Evolutionary conservation across 2,888 invertebrate species (phyloP).

Genomic region (Lithophane socia): DNA sequence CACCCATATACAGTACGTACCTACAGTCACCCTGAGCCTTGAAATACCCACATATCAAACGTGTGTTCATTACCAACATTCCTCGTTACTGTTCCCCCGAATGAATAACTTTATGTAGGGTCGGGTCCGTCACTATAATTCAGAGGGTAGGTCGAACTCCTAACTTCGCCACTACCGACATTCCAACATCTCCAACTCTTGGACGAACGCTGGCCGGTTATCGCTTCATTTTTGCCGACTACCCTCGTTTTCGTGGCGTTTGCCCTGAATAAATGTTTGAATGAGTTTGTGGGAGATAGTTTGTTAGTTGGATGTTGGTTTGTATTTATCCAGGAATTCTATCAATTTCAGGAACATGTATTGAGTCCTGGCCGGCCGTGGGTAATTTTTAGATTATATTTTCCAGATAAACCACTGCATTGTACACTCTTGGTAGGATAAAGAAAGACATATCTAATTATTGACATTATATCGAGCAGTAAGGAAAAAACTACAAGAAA

Average conservation of each 20-base stretch:
- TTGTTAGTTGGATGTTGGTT: conserved; percentile 36
- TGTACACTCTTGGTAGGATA: background rate
- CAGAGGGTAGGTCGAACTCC: conserved; percentile 40
- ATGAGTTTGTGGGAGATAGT: conserved; percentile 43
- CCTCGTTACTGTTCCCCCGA: conserved; percentile 15
- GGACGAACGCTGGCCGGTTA: conserved; percentile 27
- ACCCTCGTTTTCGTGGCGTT: conserved; percentile 29
- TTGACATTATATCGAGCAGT: background rate
- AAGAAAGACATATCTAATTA: background rate
- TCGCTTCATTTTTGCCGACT: conserved; percentile 54
- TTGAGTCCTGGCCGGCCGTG: background rate
- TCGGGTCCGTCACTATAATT: conserved; percentile 53
- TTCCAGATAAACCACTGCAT: background rate
- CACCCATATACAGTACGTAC: background rate
- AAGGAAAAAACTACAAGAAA: background rate
- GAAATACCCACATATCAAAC: conserved; percentile 40
- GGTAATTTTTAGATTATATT: background rate
- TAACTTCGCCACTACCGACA: conserved; percentile 36
- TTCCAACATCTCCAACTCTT: conserved; percentile 37
- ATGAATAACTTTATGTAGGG: conserved; percentile 50
- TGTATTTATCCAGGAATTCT: conserved; percentile 9
- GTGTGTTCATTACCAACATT: conserved; percentile 43
- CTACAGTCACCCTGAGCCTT: background rate
- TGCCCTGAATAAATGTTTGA: conserved; percentile 43
- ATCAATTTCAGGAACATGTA: conserved; percentile 12